Conservation (phyloP, 2,888 invertebrate genomes). For the Hetaerina titia region DNA sequence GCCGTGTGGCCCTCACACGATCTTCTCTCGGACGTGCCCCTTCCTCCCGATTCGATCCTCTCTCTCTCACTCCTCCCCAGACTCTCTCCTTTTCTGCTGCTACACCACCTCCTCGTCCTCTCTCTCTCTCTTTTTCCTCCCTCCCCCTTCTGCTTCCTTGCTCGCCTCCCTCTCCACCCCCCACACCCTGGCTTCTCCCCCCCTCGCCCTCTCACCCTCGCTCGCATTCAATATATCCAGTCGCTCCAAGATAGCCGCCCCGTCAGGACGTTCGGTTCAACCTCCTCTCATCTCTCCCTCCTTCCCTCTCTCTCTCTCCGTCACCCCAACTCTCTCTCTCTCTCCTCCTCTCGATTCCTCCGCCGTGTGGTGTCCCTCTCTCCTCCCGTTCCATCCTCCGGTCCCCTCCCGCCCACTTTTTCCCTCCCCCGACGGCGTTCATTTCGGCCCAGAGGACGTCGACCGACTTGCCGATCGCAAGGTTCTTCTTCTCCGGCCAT, state of each 20-base stretch:
- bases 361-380: neutral
- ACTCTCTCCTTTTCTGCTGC: neutral
- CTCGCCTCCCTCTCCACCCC: neutral
- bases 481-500: neutral
- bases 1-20: neutral
- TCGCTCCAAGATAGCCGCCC: conserved; percentile 59
- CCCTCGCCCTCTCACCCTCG: neutral
- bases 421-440: conserved; percentile 12
- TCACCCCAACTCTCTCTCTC: neutral
- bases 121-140: neutral
- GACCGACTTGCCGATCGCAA: conserved; percentile 27
- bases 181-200: neutral
- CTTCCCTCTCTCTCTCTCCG: neutral
- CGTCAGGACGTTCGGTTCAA: conserved; percentile 60
- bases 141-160: neutral
- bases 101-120: neutral
- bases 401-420: neutral
- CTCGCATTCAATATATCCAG: conserved; percentile 62
- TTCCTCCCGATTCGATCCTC: neutral
- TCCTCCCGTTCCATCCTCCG: neutral
- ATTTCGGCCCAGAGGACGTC: conserved; percentile 44
- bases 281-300: neutral
- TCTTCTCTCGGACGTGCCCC: neutral
- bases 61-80: neutral
- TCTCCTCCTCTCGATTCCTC: neutral